phyloP scores from a whole-genome alignment of 2,888 invertebrate genomes.

The Apamea epomidion region DNA sequence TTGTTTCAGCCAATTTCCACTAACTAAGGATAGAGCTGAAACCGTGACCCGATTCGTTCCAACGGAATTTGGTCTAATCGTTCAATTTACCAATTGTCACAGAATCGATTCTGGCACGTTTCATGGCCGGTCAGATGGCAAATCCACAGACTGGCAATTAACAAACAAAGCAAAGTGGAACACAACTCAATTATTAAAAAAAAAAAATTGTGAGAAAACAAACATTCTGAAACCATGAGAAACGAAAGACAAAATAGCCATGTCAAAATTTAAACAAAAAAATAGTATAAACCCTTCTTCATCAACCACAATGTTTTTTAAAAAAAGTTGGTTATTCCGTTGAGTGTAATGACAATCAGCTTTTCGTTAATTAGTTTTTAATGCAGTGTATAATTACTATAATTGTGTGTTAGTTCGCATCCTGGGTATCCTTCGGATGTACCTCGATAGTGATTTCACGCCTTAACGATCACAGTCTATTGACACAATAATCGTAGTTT shows the following conservation, averaged over 20 bases:
- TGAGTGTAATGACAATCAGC: slow-evolving; percentile 27
- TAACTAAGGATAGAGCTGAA: slow-evolving; percentile 43
- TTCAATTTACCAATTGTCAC: slow-evolving; percentile 75
- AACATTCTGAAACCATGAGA: not conserved
- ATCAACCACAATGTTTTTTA: not conserved
- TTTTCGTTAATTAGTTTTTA: slow-evolving; percentile 50
- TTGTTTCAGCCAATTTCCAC: slow-evolving; percentile 21
- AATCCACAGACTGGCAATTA: slow-evolving; percentile 60
- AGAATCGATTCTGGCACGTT: slow-evolving; percentile 60
- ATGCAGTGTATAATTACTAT: slow-evolving; percentile 60
- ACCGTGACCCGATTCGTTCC: slow-evolving; percentile 77
- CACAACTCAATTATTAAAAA: not conserved
- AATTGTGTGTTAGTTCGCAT: slow-evolving; percentile 40
- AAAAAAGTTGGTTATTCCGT: not conserved
- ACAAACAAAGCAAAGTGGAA: slow-evolving; percentile 58
- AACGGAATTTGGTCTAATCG: slow-evolving; percentile 79
- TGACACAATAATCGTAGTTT: slow-evolving; percentile 46
- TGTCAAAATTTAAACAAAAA: not conserved
- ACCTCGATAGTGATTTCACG: slow-evolving; percentile 53
- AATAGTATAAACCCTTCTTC: not conserved
- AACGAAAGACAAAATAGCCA: not conserved
- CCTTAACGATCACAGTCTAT: slow-evolving; percentile 38
- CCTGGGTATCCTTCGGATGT: slow-evolving; percentile 45
- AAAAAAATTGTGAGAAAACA: not conserved
- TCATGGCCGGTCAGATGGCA: slow-evolving; percentile 54